Conservation (phyloP, 2,888 invertebrate genomes). For the Cenopis cana region DNA sequence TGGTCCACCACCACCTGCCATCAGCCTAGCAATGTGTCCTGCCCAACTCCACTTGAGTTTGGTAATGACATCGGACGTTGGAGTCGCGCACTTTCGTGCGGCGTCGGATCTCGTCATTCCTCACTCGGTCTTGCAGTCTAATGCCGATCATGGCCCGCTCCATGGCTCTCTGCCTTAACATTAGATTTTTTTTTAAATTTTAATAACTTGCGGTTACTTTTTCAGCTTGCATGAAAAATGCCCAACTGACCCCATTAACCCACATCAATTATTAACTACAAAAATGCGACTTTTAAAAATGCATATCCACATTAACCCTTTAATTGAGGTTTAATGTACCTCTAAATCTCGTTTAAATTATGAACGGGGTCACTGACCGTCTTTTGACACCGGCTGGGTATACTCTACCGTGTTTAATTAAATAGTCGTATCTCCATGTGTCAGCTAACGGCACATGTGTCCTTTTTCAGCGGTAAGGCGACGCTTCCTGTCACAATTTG, state of each 20-base stretch:
- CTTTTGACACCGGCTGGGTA: slow-evolving; percentile 75
- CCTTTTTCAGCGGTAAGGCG: slow-evolving; percentile 16
- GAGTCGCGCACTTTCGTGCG: too few species aligned
- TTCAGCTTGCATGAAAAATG: not conserved
- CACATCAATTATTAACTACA: slow-evolving; percentile 7
- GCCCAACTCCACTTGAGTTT: too few species aligned
- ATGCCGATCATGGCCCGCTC: too few species aligned
- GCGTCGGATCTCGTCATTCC: too few species aligned
- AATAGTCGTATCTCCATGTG: slow-evolving; percentile 1
- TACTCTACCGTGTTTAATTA: not conserved
- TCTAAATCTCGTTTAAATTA: slow-evolving; percentile 36
- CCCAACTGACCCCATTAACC: slow-evolving; percentile 15
- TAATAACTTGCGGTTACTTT: not conserved
- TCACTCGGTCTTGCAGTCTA: too few species aligned
- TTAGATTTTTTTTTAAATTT: too few species aligned
- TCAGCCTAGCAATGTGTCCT: too few species aligned
- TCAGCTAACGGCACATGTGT: not conserved
- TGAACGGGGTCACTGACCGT: slow-evolving; percentile 70
- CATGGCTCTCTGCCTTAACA: too few species aligned
- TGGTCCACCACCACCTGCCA: too few species aligned
- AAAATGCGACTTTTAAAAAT: slow-evolving; percentile 25
- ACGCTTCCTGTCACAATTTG: slow-evolving; percentile 81
- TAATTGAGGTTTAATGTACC: slow-evolving; percentile 39
- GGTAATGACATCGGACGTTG: too few species aligned
- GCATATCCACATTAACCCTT: slow-evolving; percentile 25